phyloP scores from a whole-genome alignment of 2,113 vertebrate species.

The Tonatia bakeri region DNA sequence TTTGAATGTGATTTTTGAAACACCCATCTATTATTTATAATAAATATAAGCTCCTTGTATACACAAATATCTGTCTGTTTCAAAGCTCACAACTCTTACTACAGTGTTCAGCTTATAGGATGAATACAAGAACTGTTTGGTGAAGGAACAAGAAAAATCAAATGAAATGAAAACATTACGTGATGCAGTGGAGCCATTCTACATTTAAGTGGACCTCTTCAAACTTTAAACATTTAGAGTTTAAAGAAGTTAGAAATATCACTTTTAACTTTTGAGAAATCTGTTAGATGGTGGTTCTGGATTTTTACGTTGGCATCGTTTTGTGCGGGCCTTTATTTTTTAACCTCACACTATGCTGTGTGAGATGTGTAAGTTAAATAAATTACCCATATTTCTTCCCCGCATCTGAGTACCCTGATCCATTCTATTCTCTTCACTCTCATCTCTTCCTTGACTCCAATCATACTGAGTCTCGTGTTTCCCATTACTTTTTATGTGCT shows the following conservation, averaged over 20 bases:
- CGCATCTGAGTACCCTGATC: not conserved
- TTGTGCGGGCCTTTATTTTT: not conserved
- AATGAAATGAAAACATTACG: not conserved
- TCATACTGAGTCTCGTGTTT: not conserved
- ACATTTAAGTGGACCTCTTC: not conserved
- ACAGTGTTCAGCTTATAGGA: not conserved
- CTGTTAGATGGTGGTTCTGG: not conserved
- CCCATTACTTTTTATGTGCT: not conserved
- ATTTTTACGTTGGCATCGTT: not conserved
- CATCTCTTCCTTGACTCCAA: not conserved
- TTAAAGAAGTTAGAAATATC: not conserved
- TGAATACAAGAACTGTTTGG: not conserved
- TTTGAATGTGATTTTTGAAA: constrained; percentile 7
- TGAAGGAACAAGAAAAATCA: not conserved
- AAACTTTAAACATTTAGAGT: not conserved
- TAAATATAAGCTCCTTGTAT: not conserved
- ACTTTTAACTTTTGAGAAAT: not conserved
- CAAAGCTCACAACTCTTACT: not conserved
- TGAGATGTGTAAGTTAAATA: not conserved
- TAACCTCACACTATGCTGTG: not conserved
- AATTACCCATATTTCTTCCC: not conserved
- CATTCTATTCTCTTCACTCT: not conserved
- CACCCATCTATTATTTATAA: not conserved
- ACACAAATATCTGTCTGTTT: not conserved
- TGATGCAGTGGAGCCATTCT: not conserved